Percentiles rank a stretch among this genome's conserved stretches.
Evolutionary conservation across 2,888 invertebrate genomes (phyloP).

Genomic region (Exephanes ischioxanthus): DNA sequence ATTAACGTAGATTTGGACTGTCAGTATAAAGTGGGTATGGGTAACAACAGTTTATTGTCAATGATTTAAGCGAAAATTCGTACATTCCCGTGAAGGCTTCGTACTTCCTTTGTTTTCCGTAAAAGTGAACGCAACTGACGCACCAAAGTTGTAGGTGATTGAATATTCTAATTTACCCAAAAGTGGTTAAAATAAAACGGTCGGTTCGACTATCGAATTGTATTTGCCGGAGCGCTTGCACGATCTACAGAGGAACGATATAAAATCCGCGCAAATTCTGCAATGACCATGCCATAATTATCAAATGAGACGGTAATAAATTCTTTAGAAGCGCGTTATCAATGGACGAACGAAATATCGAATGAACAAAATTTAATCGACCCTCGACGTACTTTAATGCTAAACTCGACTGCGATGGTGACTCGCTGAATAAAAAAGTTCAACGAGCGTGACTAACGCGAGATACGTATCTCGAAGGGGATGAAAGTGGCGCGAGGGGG

Average conservation of each 20-base stretch:
- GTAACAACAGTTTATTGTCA: not conserved
- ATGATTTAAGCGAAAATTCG: no score
- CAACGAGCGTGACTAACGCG: constrained; percentile 77
- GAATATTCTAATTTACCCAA: no score
- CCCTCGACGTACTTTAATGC: constrained; percentile 30
- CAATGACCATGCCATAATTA: not conserved
- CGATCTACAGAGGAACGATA: not conserved
- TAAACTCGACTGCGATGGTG: constrained; percentile 60
- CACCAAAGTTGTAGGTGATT: no score
- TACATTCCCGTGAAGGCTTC: no score
- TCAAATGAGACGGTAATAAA: not conserved
- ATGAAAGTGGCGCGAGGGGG: constrained; percentile 24
- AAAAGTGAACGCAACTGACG: no score
- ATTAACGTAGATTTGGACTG: not conserved
- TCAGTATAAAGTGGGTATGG: not conserved
- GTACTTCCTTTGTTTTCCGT: no score
- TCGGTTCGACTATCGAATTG: not conserved
- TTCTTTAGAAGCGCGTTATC: constrained; percentile 26
- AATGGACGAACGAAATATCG: constrained; percentile 29
- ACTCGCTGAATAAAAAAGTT: constrained; percentile 72
- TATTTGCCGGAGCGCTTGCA: not conserved
- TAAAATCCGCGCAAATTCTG: not conserved
- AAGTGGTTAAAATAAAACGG: not conserved
- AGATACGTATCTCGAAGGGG: constrained; percentile 67
- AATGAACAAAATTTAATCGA: constrained; percentile 30